These are phyloP conservation scores for Muscina levida DNA, from an alignment of 2,888 invertebrate genomes.

Conservation along the genomic window DNA sequence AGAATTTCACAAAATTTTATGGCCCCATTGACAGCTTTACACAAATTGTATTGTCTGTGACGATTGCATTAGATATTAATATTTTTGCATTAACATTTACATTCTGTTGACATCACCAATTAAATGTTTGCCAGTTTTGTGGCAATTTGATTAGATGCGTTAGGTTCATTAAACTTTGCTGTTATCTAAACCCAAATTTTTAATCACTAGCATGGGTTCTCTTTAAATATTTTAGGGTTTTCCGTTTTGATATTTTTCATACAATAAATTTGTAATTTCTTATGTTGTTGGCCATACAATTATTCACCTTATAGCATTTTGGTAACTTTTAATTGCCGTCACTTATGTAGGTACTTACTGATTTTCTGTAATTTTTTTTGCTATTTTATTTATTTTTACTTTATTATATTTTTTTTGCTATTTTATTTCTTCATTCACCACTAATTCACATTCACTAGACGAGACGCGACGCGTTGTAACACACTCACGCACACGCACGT, in stretches of 20 bases:
- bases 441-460: slow-evolving; percentile 24
- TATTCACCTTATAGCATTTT: neutral
- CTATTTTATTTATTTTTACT: neutral
- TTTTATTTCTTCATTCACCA: neutral
- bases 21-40: no score
- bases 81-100: no score
- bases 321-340: slow-evolving; percentile 10
- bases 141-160: no score
- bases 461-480: slow-evolving; percentile 30
- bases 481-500: slow-evolving; percentile 36
- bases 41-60: no score
- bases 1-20: no score
- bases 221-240: neutral
- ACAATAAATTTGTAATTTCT: neutral
- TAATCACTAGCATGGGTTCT: no score
- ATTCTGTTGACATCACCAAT: no score
- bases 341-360: neutral
- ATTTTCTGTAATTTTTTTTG: neutral
- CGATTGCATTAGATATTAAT: no score
- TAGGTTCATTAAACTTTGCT: no score
- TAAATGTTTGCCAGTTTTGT: no score
- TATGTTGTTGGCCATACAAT: neutral
- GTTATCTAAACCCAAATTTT: no score
- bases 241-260: neutral
- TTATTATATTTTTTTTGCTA: neutral